Percentiles rank a stretch among this genome's conserved stretches.
phyloP scores from a whole-genome alignment of 2,888 invertebrate species.

The Mythimna impura region DNA sequence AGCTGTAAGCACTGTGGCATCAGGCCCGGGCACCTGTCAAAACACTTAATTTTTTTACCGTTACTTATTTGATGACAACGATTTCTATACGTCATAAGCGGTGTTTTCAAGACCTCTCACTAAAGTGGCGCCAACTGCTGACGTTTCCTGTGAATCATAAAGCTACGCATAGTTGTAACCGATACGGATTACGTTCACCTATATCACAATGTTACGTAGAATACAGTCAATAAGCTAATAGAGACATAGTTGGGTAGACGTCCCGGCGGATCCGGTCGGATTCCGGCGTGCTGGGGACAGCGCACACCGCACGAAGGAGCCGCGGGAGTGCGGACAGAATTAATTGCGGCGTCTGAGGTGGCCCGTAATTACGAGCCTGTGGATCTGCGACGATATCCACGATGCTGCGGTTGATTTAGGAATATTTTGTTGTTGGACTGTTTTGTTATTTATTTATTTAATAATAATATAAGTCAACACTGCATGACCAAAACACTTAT shows the following conservation, averaged over 20 bases:
- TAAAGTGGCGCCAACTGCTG: too few relatives aligned
- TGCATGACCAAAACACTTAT: too few relatives aligned
- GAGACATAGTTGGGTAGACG: constrained; percentile 55
- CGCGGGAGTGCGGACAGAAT: constrained; percentile 73
- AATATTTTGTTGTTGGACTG: constrained; percentile 33
- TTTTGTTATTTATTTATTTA: not conserved
- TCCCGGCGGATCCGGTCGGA: constrained; percentile 64
- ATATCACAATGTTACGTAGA: not conserved
- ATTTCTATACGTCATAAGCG: too few relatives aligned
- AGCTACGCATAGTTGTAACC: not conserved
- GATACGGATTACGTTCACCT: not conserved
- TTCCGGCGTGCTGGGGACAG: constrained; percentile 76
- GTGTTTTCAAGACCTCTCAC: too few relatives aligned
- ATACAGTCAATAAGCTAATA: constrained; percentile 40
- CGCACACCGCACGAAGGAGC: constrained; percentile 73
- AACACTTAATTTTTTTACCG: too few relatives aligned
- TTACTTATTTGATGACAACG: too few relatives aligned
- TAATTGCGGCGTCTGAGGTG: constrained; percentile 86
- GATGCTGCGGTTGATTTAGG: constrained; percentile 34
- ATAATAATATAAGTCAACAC: too few relatives aligned
- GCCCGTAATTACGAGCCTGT: constrained; percentile 78
- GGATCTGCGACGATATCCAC: constrained; percentile 61
- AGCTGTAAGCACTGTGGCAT: too few relatives aligned
- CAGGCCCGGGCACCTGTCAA: too few relatives aligned
- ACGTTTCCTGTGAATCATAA: not conserved